These are phyloP conservation scores for Stomatorhinus ivindoensis DNA, from an alignment of 2,113 vertebrate species.

Conservation along the genomic window DNA sequence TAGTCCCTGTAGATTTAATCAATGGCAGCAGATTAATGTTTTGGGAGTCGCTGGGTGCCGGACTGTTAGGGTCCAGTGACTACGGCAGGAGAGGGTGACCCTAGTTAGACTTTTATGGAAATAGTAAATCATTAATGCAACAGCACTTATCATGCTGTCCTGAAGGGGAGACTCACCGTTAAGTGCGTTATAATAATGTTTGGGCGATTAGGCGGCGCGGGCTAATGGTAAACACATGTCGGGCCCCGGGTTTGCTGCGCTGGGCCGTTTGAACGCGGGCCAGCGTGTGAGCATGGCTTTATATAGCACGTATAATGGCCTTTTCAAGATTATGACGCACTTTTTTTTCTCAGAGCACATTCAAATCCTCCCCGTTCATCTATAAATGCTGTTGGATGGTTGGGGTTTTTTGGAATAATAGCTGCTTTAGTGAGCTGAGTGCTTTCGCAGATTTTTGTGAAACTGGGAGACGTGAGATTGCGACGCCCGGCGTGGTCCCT, in stretches of 20 bases:
- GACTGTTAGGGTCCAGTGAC: background rate
- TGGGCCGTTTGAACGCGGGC: conserved; percentile 62
- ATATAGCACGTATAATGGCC: conserved; percentile 44
- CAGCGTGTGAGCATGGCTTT: conserved; percentile 55
- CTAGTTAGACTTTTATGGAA: conserved; percentile 24
- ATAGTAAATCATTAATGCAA: conserved; percentile 59
- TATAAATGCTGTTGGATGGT: background rate
- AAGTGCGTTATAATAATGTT: conserved; percentile 62
- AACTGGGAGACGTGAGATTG: background rate
- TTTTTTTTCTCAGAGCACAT: conserved; percentile 8
- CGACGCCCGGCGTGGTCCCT: background rate
- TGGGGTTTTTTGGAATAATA: background rate
- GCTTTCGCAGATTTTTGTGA: background rate
- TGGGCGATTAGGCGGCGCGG: conserved; percentile 55
- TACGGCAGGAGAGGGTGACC: background rate
- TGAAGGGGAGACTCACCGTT: conserved; percentile 45
- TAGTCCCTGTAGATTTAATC: background rate
- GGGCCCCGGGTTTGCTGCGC: conserved; percentile 60
- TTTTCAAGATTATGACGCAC: conserved; percentile 46
- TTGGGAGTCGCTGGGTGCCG: background rate
- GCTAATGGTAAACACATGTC: conserved; percentile 71
- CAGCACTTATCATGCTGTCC: conserved; percentile 50
- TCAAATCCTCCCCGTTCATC: background rate
- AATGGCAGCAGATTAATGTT: background rate
- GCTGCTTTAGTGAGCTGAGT: background rate